These are phyloP conservation scores for Halcyon leucocephala DNA, from an alignment of 2,797 vertebrate species.

Conservation along the genomic window DNA sequence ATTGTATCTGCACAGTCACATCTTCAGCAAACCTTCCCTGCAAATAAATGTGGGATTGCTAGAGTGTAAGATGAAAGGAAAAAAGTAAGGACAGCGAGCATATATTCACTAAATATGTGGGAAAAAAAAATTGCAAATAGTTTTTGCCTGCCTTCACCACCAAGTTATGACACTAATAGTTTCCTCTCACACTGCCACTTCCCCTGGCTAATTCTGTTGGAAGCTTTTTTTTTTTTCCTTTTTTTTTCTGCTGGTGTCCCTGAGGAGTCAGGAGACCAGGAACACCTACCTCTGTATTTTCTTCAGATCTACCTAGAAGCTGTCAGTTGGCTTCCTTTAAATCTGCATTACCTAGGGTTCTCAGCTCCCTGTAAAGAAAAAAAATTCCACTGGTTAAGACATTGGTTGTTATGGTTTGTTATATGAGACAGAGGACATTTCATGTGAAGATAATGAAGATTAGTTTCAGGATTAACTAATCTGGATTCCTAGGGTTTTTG, in stretches of 20 bases:
- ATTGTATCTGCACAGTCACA: neutral
- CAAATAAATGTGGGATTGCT: neutral
- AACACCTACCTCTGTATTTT: neutral
- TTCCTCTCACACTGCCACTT: rapidly evolving
- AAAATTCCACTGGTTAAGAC: neutral
- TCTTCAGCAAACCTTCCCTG: neutral
- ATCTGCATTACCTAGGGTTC: neutral
- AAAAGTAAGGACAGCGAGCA: neutral
- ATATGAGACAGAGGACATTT: neutral
- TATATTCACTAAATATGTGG: neutral
- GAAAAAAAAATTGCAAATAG: neutral
- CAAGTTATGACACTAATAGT: neutral
- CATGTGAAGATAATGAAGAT: neutral
- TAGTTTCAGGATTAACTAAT: neutral
- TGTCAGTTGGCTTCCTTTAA: neutral
- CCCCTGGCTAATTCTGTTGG: neutral
- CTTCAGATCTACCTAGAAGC: neutral
- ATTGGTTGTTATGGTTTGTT: neutral
- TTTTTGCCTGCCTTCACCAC: neutral
- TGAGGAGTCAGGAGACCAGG: too few species aligned
- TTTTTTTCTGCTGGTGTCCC: neutral
- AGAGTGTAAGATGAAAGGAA: neutral
- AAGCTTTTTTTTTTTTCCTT: neutral
- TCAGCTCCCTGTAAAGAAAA: neutral
- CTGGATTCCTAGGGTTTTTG: neutral